Evolutionary conservation across 1,140 invertebrate species (phyloP).

Genomic region (Drosophila parabipectinata): DNA sequence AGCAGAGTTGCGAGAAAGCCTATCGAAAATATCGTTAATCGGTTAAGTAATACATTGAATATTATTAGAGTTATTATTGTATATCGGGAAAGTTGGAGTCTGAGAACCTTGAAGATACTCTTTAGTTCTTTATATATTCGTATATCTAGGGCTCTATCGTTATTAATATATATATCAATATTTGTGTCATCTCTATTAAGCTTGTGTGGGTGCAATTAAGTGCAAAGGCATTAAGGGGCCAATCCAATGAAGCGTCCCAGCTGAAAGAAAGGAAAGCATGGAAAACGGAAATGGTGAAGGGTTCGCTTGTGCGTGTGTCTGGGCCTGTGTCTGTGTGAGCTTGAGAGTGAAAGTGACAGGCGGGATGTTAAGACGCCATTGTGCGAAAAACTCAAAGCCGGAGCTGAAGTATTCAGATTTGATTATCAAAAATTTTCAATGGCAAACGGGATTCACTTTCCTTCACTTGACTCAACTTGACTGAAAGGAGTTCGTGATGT

Average conservation of each 20-base stretch:
- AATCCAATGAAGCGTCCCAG: constrained; percentile 40
- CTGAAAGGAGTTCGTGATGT: constrained; percentile 2
- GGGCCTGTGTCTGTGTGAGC: not conserved
- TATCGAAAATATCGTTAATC: constrained; percentile 1
- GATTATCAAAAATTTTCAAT: constrained; percentile 23
- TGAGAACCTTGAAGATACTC: no score
- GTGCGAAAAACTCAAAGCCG: constrained; percentile 15
- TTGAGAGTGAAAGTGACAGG: constrained; percentile 23
- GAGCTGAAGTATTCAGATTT: constrained; percentile 19
- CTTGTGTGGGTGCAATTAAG: constrained; percentile 29
- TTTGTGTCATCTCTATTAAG: not conserved
- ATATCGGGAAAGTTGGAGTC: no score
- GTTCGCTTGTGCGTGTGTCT: not conserved
- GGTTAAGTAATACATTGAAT: not conserved
- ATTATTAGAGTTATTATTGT: no score
- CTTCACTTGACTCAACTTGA: not conserved
- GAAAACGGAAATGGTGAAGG: constrained; percentile 14
- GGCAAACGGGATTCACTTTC: constrained; percentile 1
- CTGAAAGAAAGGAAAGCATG: constrained; percentile 8
- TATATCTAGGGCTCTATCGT: no score
- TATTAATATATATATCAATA: not conserved
- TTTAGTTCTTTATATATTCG: no score
- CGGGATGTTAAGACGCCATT: constrained; percentile 36
- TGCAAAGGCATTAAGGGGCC: constrained; percentile 49
- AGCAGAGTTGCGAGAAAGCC: not conserved